Conservation (phyloP, 2,888 invertebrate species). For the Pimpla rufipes region DNA sequence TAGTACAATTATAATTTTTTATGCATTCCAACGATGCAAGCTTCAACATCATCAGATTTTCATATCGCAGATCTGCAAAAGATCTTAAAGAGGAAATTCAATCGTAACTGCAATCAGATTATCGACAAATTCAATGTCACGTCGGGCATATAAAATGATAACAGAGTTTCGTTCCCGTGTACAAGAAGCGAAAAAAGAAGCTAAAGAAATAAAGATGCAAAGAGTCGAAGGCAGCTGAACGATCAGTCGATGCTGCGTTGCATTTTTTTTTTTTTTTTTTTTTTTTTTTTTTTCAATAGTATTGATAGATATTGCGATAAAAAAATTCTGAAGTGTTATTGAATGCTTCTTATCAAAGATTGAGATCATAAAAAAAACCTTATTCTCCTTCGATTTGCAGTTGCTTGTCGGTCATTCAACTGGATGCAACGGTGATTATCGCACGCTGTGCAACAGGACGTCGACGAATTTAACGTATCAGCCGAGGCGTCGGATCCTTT, state of each 20-base stretch:
- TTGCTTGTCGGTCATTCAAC: conserved; percentile 40
- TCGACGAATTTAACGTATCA: conserved; percentile 50
- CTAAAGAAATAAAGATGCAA: too few species aligned
- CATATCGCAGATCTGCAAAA: too few species aligned
- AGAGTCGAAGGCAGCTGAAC: background rate
- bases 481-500: conserved; percentile 54
- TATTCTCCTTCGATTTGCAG: background rate
- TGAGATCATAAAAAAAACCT: background rate
- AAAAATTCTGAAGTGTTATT: background rate
- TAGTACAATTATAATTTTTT: too few species aligned
- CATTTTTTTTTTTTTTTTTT: background rate
- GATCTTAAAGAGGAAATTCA: too few species aligned
- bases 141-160: too few species aligned
- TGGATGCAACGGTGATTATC: conserved; percentile 4
- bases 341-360: background rate
- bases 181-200: too few species aligned
- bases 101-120: too few species aligned
- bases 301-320: background rate
- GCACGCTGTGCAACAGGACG: conserved; percentile 13
- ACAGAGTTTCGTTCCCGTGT: too few species aligned
- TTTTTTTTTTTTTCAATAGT: background rate
- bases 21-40: too few species aligned
- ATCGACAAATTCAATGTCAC: too few species aligned
- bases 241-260: background rate
- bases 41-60: too few species aligned